Conservation (phyloP, 2,113 vertebrate species). For the Talpa occidentalis region DNA sequence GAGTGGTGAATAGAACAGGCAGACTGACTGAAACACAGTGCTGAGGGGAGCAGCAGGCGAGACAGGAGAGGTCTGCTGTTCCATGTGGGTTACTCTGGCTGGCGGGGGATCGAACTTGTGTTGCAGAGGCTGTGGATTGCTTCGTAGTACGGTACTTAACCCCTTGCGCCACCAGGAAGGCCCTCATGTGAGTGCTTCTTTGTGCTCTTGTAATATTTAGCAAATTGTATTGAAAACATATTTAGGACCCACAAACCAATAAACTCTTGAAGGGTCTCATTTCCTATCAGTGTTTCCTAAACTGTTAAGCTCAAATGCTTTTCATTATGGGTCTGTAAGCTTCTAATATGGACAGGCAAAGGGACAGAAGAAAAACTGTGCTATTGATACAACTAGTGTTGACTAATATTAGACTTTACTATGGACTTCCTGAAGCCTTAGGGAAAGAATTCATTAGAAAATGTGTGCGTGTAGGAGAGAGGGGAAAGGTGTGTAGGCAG, state of each 20-base stretch:
- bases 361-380: neutral
- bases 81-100: too few relatives aligned
- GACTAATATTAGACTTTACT: neutral
- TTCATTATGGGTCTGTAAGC: neutral
- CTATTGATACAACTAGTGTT: neutral
- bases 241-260: neutral
- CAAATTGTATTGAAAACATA: neutral
- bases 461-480: too few relatives aligned
- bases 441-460: neutral
- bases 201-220: neutral
- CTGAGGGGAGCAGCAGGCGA: too few relatives aligned
- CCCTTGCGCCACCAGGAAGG: too few relatives aligned
- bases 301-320: neutral
- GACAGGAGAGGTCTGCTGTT: too few relatives aligned
- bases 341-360: neutral
- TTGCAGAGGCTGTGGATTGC: too few relatives aligned
- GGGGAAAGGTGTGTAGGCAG: fast-evolving
- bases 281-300: conserved; percentile 32
- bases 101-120: too few relatives aligned
- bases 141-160: too few relatives aligned
- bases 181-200: too few relatives aligned
- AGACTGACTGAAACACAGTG: too few relatives aligned
- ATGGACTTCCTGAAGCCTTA: neutral
- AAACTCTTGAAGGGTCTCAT: neutral
- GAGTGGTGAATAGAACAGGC: too few relatives aligned